A percentile compares a stretch with the other conserved stretches of the same genome.
Conservation (phyloP, 2,888 invertebrate species). For the Alsophila aescularia region DNA sequence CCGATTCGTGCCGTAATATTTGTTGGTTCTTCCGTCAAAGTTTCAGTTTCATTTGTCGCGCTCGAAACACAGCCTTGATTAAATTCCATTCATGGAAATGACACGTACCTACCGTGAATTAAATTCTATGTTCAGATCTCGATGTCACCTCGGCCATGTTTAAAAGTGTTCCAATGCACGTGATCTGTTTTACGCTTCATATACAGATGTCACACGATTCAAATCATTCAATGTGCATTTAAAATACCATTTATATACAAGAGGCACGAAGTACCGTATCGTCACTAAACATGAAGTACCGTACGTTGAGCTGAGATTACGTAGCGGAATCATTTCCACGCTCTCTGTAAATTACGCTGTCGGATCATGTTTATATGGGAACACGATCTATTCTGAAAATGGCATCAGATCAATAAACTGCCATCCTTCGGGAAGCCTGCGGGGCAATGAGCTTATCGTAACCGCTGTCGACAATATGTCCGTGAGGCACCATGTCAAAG, state of each 20-base stretch:
- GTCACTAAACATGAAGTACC: background rate
- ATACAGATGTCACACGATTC: slow-evolving; percentile 7
- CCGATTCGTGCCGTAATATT: slow-evolving; percentile 38
- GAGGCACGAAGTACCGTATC: slow-evolving; percentile 3
- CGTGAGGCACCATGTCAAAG: slow-evolving; percentile 18
- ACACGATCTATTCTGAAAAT: slow-evolving; percentile 36
- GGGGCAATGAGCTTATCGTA: slow-evolving; percentile 30
- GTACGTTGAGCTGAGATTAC: slow-evolving; percentile 2
- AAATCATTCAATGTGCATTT: slow-evolving; percentile 10
- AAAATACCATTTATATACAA: slow-evolving; percentile 5
- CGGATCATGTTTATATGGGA: slow-evolving; percentile 28
- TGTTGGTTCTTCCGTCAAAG: slow-evolving; percentile 30
- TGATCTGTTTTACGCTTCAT: slow-evolving; percentile 9
- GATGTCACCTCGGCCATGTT: slow-evolving; percentile 8
- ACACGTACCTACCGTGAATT: slow-evolving; percentile 6
- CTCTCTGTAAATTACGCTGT: slow-evolving; percentile 21
- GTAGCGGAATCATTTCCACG: slow-evolving; percentile 23
- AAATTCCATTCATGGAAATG: slow-evolving; percentile 21
- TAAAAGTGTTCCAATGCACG: slow-evolving; percentile 4
- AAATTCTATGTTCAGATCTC: slow-evolving; percentile 20
- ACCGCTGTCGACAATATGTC: slow-evolving; percentile 35
- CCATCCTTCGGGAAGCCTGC: slow-evolving; percentile 31
- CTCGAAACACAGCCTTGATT: slow-evolving; percentile 19
- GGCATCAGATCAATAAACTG: slow-evolving; percentile 36
- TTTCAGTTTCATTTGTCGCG: slow-evolving; percentile 20